Conservation (phyloP, 1,140 invertebrate species). For the Platyura marginata region DNA sequence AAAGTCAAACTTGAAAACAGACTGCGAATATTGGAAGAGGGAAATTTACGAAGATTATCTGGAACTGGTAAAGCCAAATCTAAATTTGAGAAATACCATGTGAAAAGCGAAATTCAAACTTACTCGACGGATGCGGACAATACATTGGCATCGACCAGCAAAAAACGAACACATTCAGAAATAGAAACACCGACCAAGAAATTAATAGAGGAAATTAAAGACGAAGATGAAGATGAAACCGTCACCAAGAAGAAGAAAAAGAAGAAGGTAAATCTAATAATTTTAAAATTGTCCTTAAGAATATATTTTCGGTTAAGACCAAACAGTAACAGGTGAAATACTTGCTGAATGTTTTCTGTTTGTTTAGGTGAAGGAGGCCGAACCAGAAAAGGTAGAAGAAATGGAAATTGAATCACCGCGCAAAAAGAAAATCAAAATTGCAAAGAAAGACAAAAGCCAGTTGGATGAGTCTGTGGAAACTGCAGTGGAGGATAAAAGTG, state of each 20-base stretch:
- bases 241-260: constrained; percentile 28
- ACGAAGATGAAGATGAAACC: constrained; percentile 7
- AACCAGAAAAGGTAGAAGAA: constrained; percentile 6
- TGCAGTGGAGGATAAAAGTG: constrained; percentile 6
- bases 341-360: no score
- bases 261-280: no score
- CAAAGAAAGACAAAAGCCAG: no score
- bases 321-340: no score
- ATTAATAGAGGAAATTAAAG: constrained; percentile 9
- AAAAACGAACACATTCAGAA: constrained; percentile 28
- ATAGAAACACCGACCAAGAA: constrained; percentile 20
- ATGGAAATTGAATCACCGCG: no score
- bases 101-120: constrained; percentile 46
- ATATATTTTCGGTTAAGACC: no score
- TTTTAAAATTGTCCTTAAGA: no score
- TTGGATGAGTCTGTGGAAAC: constrained; percentile 4
- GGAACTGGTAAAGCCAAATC: constrained; percentile 72
- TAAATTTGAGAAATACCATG: constrained; percentile 82
- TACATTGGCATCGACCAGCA: constrained; percentile 29
- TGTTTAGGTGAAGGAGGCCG: constrained; percentile 9
- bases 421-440: no score
- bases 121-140: constrained; percentile 40
- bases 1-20: constrained; percentile 70
- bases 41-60: constrained; percentile 61
- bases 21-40: constrained; percentile 65